Conservation (phyloP, 2,888 invertebrate species). For the Balanococcus diminutus region DNA sequence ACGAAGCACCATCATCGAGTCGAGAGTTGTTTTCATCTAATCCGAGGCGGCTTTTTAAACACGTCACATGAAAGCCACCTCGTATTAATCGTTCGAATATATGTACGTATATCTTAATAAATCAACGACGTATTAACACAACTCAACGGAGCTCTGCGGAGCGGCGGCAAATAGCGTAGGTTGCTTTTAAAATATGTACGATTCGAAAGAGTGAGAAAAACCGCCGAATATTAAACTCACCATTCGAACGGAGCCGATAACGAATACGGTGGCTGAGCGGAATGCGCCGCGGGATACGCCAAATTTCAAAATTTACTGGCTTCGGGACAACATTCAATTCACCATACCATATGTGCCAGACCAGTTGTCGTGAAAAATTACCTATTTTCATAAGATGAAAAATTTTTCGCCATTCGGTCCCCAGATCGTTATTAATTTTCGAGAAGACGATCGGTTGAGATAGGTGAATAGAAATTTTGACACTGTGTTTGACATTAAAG, state of each 20-base stretch:
- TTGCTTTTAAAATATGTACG: constrained; percentile 3
- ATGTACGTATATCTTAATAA: constrained; percentile 2
- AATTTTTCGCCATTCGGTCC: neutral
- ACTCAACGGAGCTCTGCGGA: neutral
- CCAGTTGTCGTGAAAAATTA: constrained; percentile 5
- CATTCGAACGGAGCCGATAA: neutral
- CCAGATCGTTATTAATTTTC: neutral
- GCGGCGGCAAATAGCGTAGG: constrained; percentile 3
- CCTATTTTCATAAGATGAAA: neutral
- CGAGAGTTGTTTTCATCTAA: neutral
- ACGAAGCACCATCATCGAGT: too few species aligned
- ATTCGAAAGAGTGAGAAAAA: neutral
- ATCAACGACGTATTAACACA: constrained; percentile 40
- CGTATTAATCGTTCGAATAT: constrained; percentile 29
- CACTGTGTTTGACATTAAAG: neutral
- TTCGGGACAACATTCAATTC: neutral
- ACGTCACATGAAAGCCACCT: constrained; percentile 20
- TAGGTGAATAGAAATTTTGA: neutral
- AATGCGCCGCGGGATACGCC: constrained; percentile 10
- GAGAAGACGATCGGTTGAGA: neutral
- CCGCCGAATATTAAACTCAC: neutral
- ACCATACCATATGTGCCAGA: neutral
- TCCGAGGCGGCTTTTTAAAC: constrained; percentile 24
- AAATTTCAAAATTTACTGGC: constrained; percentile 24
- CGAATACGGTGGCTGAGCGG: neutral